A percentile compares a stretch with the other conserved stretches of the same genome.
Conservation (phyloP, 2,888 invertebrate species). For the Mactromeris polynyma region DNA sequence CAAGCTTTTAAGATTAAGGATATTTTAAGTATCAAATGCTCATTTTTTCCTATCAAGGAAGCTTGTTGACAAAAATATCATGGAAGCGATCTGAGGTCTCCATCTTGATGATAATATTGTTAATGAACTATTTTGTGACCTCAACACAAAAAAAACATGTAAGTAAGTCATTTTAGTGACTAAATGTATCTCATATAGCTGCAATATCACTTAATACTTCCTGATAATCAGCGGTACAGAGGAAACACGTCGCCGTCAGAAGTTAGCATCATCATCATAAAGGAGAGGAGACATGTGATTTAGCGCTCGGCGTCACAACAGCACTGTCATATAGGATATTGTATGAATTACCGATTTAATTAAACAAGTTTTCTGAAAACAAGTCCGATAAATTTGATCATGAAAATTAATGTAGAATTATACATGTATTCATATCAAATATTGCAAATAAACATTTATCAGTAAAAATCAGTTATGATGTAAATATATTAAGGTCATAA, state of each 20-base stretch:
- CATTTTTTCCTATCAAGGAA: neutral
- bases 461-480: no score
- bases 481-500: no score
- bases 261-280: neutral
- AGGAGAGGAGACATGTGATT: neutral
- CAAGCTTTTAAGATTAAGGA: no score
- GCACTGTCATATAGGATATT: neutral
- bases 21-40: neutral
- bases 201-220: neutral
- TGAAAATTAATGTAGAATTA: no score
- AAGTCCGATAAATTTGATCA: no score
- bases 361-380: no score
- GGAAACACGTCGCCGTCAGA: neutral
- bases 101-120: no score
- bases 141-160: neutral
- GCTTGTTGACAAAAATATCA: neutral
- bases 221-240: neutral
- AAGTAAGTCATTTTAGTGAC: neutral
- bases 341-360: no score
- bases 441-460: no score
- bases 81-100: neutral
- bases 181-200: no score
- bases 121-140: neutral
- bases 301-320: neutral
- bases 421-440: no score